These are phyloP conservation scores for Myodes glareolus DNA, from an alignment of 2,113 vertebrate species.

Conservation along the genomic window DNA sequence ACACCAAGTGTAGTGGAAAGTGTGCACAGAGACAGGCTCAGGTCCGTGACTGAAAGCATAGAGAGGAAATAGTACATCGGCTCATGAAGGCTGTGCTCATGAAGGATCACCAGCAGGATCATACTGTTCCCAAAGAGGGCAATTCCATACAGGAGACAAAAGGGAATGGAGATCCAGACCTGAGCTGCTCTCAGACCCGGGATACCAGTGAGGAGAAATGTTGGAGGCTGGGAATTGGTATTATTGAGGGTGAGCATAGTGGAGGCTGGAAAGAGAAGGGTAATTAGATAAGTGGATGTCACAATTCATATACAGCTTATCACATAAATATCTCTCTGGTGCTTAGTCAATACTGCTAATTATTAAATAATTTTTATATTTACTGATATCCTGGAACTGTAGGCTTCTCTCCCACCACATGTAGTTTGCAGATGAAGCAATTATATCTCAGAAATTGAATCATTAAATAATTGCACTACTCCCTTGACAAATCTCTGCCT, in stretches of 20 bases:
- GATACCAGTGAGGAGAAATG: constrained; percentile 74
- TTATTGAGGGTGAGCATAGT: constrained; percentile 59
- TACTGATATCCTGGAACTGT: neutral
- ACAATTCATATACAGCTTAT: neutral
- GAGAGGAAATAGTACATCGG: constrained; percentile 76
- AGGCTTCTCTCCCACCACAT: neutral
- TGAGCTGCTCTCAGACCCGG: constrained; percentile 55
- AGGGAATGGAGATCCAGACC: constrained; percentile 76
- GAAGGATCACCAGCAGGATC: constrained; percentile 71
- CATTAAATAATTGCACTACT: neutral
- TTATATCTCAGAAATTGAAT: neutral
- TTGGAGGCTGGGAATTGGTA: neutral
- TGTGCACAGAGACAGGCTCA: constrained; percentile 66
- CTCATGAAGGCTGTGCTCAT: constrained; percentile 67
- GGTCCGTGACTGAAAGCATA: constrained; percentile 75
- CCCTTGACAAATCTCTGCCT: neutral
- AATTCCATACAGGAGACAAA: constrained; percentile 70
- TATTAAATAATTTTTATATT: neutral
- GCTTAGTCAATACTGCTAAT: neutral
- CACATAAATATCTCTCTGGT: neutral
- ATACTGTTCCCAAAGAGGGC: constrained; percentile 73
- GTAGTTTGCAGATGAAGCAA: neutral
- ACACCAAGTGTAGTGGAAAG: constrained; percentile 76
- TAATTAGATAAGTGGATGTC: neutral
- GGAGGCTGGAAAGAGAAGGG: constrained; percentile 42